Evolutionary conservation across 2,113 vertebrate species (phyloP).

Genomic region (Gulo gulo): DNA sequence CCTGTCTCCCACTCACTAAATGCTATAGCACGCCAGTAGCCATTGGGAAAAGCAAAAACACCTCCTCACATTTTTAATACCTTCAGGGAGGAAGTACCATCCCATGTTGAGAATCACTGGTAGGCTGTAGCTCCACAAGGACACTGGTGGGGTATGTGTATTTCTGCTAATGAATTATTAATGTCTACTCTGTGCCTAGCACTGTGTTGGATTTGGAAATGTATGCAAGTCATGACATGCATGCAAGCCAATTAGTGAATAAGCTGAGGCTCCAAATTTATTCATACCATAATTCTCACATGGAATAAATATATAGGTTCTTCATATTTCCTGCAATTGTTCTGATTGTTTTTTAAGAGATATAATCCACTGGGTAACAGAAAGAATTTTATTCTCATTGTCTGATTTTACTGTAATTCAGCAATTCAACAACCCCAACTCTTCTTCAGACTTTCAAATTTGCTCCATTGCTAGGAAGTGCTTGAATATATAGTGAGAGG

Average conservation of each 20-base stretch:
- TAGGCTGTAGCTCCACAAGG: not conserved
- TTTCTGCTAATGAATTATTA: not conserved
- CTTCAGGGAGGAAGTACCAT: not conserved
- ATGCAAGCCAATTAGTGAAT: not conserved
- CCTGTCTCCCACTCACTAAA: not conserved
- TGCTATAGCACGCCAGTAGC: not conserved
- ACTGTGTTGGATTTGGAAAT: not conserved
- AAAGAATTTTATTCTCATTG: not conserved
- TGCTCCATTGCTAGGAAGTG: not conserved
- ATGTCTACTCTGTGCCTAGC: not conserved
- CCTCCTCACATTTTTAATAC: not conserved
- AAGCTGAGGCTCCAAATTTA: not conserved
- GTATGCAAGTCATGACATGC: not conserved
- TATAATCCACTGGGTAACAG: not conserved
- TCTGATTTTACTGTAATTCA: not conserved
- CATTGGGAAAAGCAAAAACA: not conserved
- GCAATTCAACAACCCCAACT: not conserved
- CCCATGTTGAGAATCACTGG: not conserved
- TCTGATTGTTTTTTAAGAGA: not conserved
- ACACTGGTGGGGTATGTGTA: not conserved
- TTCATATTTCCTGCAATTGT: not conserved
- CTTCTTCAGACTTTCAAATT: not conserved
- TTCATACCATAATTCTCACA: not conserved
- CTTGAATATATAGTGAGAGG: not conserved
- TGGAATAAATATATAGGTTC: not conserved